A percentile compares a stretch with the other conserved stretches of the same genome.
phyloP scores from a whole-genome alignment of 2,888 invertebrate species.

The Dicycla oo region DNA sequence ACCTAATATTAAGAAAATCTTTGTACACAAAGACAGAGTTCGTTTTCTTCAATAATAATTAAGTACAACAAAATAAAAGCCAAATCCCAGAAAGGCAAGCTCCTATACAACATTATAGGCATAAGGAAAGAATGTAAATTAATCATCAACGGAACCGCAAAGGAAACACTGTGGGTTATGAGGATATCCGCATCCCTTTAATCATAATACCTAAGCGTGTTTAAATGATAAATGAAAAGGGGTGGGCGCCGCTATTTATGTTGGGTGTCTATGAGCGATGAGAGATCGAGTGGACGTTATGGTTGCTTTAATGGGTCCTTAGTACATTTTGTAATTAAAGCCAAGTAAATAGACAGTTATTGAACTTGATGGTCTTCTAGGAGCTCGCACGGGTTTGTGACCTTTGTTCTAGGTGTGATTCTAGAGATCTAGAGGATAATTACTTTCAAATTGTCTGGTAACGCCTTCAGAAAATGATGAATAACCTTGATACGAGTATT shows the following conservation, averaged over 20 bases:
- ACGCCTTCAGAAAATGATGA: neutral
- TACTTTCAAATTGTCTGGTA: too few relatives aligned
- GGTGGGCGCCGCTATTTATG: slow-evolving; percentile 51
- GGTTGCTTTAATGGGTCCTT: slow-evolving; percentile 5
- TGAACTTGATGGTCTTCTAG: neutral
- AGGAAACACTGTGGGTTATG: slow-evolving; percentile 61
- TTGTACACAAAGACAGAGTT: neutral
- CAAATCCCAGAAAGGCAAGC: neutral
- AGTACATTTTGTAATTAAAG: neutral
- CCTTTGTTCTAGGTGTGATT: neutral
- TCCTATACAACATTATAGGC: slow-evolving; percentile 5
- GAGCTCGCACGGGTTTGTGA: neutral
- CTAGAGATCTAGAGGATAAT: neutral
- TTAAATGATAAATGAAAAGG: slow-evolving; percentile 66
- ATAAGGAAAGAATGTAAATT: slow-evolving; percentile 58
- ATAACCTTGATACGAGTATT: too few relatives aligned
- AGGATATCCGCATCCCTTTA: slow-evolving; percentile 64
- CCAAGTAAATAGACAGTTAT: neutral
- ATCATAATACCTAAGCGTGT: slow-evolving; percentile 63
- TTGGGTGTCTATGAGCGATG: slow-evolving; percentile 34
- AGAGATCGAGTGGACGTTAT: slow-evolving; percentile 20
- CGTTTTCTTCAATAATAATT: slow-evolving; percentile 10
- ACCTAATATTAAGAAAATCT: too few relatives aligned
- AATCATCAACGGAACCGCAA: slow-evolving; percentile 53
- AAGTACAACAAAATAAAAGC: slow-evolving; percentile 12